Evolutionary conservation across 2,888 invertebrate genomes (phyloP).

Genomic region (Zhengitettix transpicula): DNA sequence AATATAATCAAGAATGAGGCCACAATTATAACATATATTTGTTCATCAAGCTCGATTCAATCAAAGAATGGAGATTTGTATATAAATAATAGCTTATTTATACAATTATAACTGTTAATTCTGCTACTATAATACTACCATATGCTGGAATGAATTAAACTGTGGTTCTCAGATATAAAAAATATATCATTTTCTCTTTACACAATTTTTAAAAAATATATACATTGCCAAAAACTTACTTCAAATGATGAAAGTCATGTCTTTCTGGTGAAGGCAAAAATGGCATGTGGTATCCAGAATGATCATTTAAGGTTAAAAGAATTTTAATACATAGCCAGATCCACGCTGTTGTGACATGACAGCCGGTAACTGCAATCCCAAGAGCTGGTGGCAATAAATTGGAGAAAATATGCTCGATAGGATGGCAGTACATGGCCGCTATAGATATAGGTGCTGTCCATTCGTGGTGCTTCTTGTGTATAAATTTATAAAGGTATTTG

Average conservation of each 20-base stretch:
- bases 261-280: slow-evolving; percentile 32
- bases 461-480: slow-evolving; percentile 36
- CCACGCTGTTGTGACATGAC: slow-evolving; percentile 21
- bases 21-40: too few relatives aligned
- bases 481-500: slow-evolving; percentile 26
- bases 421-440: slow-evolving; percentile 29
- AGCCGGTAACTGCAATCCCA: slow-evolving; percentile 23
- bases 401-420: slow-evolving; percentile 29
- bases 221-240: slow-evolving; percentile 16
- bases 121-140: too few relatives aligned
- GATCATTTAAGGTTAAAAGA: slow-evolving; percentile 29
- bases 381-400: slow-evolving; percentile 29
- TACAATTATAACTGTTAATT: too few relatives aligned
- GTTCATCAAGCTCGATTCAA: too few relatives aligned
- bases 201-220: neutral
- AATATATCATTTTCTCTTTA: too few relatives aligned
- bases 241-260: slow-evolving; percentile 36
- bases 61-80: too few relatives aligned
- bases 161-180: too few relatives aligned
- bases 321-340: slow-evolving; percentile 29
- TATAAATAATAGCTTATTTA: too few relatives aligned
- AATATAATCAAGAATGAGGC: too few relatives aligned
- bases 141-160: too few relatives aligned
- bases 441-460: slow-evolving; percentile 35
- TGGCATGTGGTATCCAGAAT: slow-evolving; percentile 35